Evolutionary conservation across 2,888 invertebrate genomes (phyloP).

Genomic region (Tinea semifulvella): DNA sequence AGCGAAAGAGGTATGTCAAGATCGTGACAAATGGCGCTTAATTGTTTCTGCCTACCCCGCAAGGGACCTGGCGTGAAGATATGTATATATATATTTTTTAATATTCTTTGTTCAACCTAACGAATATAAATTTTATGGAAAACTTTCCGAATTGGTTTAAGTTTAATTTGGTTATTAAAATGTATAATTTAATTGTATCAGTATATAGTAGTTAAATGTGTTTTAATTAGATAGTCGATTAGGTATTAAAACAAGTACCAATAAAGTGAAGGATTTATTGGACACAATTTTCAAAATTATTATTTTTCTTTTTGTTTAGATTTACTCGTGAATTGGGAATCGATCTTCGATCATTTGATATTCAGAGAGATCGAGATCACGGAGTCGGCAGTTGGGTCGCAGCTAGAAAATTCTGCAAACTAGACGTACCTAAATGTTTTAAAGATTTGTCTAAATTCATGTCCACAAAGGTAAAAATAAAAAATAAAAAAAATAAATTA

Average conservation of each 20-base stretch:
- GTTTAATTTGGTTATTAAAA: background rate
- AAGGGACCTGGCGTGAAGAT: too few species aligned
- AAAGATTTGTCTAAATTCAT: conserved; percentile 69
- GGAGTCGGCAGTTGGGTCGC: conserved; percentile 79
- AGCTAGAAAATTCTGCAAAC: conserved; percentile 73
- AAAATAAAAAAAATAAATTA: too few species aligned
- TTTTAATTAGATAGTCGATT: conserved; percentile 16
- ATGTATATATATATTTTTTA: too few species aligned
- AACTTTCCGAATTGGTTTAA: background rate
- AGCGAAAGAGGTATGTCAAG: too few species aligned
- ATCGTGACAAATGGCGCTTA: too few species aligned
- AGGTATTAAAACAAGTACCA: too few species aligned
- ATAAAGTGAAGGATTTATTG: too few species aligned
- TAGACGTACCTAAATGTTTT: conserved; percentile 68
- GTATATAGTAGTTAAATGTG: conserved; percentile 15
- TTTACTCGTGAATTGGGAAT: conserved; percentile 57
- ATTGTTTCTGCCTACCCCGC: too few species aligned
- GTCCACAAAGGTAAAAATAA: conserved; percentile 48
- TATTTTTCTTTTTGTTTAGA: too few species aligned
- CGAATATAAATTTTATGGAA: too few species aligned
- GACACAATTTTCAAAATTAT: too few species aligned
- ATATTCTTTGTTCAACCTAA: too few species aligned
- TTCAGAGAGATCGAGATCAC: conserved; percentile 81
- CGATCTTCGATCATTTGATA: conserved; percentile 76
- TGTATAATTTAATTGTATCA: conserved; percentile 9